A percentile compares a stretch with the other conserved stretches of the same genome.
Conservation (phyloP, 2,797 vertebrate genomes). For the Trichosurus vulpecula region DNA sequence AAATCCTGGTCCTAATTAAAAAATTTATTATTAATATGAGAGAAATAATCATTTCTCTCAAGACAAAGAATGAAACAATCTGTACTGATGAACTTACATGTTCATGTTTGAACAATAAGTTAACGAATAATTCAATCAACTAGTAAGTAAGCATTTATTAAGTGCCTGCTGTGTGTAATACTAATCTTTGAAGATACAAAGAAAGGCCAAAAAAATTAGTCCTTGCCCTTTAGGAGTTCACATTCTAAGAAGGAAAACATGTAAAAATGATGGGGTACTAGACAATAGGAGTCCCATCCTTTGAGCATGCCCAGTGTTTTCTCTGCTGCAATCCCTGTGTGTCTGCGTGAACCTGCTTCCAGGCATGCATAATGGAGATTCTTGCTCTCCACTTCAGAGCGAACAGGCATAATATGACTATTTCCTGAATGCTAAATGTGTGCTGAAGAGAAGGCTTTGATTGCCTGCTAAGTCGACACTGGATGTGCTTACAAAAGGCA, state of each 20-base stretch:
- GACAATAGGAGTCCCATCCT: background rate
- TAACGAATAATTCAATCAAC: background rate
- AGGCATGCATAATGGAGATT: background rate
- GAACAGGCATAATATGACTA: background rate
- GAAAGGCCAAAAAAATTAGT: background rate
- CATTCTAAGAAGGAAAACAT: background rate
- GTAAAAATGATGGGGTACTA: background rate
- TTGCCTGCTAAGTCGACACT: background rate
- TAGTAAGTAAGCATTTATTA: background rate
- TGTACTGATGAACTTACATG: background rate
- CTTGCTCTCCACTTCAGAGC: background rate
- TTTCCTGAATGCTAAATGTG: background rate
- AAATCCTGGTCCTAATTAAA: background rate
- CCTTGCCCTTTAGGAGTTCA: background rate
- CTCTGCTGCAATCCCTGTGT: background rate
- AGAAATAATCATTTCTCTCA: background rate
- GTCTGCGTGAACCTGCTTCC: background rate
- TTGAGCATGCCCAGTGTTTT: background rate
- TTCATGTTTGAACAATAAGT: background rate
- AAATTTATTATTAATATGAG: background rate
- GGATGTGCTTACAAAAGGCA: background rate
- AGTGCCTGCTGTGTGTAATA: background rate
- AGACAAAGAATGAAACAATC: background rate
- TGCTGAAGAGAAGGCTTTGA: background rate
- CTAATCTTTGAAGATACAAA: background rate